Evolutionary conservation across 1,140 invertebrate species (phyloP).

Genomic region (Magallana angulata): DNA sequence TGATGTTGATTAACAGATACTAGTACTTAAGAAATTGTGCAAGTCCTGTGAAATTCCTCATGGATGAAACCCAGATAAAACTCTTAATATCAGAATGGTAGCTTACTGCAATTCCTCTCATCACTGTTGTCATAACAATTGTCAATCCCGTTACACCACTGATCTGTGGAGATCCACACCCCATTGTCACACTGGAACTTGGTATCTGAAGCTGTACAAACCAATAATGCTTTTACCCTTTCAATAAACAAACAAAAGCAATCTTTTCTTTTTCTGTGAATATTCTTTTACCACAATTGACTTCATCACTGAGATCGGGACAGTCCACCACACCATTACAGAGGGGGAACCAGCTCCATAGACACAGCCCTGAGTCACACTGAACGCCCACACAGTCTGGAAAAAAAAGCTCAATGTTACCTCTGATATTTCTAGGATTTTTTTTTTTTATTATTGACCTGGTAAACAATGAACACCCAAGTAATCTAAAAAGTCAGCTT

Average conservation of each 20-base stretch:
- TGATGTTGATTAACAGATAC: too few relatives aligned
- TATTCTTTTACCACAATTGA: conserved; percentile 63
- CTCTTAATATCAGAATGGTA: too few relatives aligned
- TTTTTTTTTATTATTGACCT: too few relatives aligned
- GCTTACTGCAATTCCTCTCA: conserved; percentile 70
- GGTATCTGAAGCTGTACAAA: background rate
- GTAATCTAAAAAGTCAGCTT: too few relatives aligned
- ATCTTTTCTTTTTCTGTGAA: too few relatives aligned
- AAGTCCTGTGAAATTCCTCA: too few relatives aligned
- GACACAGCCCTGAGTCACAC: conserved; percentile 66
- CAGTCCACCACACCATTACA: conserved; percentile 70
- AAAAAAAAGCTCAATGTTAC: background rate
- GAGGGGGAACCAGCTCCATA: conserved; percentile 58
- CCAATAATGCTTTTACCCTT: too few relatives aligned
- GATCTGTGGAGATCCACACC: conserved; percentile 51
- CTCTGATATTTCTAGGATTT: too few relatives aligned
- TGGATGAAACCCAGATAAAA: too few relatives aligned
- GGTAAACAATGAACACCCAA: too few relatives aligned
- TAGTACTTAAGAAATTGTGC: too few relatives aligned
- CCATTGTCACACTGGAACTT: conserved; percentile 66
- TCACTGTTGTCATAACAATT: conserved; percentile 77
- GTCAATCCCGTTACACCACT: conserved; percentile 74
- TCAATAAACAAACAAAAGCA: too few relatives aligned
- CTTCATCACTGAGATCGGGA: conserved; percentile 72
- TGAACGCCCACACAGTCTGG: conserved; percentile 69